phyloP scores from a whole-genome alignment of 2,888 invertebrate genomes.

The Oxystoma pomonae region DNA sequence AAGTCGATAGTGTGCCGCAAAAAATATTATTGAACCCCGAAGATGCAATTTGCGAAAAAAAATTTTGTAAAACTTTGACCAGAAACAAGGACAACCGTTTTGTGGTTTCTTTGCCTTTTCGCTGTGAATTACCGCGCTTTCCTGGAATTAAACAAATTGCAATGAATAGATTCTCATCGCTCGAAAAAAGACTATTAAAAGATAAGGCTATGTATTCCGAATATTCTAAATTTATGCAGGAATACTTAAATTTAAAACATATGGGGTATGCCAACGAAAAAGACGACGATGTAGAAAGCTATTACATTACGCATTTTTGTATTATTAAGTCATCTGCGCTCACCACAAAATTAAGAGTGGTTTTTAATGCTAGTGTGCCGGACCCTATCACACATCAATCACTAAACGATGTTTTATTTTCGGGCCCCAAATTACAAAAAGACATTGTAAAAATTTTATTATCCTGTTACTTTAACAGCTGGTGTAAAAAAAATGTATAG shows the following conservation, averaged over 20 bases:
- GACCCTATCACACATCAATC: background rate
- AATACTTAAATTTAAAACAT: background rate
- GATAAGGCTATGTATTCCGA: background rate
- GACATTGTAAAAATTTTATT: background rate
- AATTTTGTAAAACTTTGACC: background rate
- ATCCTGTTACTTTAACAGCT: background rate
- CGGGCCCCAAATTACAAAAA: slow-evolving; percentile 2
- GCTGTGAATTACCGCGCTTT: background rate
- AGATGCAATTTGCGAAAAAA: background rate
- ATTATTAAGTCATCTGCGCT: background rate
- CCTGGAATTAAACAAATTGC: background rate
- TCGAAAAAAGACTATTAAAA: background rate
- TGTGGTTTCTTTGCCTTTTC: background rate
- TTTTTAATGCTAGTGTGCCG: background rate
- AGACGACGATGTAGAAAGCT: background rate
- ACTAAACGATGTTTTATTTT: too few relatives aligned
- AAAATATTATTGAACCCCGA: background rate
- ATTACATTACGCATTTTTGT: background rate
- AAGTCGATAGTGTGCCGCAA: background rate
- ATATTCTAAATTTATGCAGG: slow-evolving; percentile 1
- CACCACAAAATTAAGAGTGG: background rate
- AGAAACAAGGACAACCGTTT: background rate
- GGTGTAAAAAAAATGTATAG: slow-evolving; percentile 1
- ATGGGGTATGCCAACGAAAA: background rate
- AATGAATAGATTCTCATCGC: background rate